Conservation (phyloP, 1,140 invertebrate genomes). For the Papilio xuthus region DNA sequence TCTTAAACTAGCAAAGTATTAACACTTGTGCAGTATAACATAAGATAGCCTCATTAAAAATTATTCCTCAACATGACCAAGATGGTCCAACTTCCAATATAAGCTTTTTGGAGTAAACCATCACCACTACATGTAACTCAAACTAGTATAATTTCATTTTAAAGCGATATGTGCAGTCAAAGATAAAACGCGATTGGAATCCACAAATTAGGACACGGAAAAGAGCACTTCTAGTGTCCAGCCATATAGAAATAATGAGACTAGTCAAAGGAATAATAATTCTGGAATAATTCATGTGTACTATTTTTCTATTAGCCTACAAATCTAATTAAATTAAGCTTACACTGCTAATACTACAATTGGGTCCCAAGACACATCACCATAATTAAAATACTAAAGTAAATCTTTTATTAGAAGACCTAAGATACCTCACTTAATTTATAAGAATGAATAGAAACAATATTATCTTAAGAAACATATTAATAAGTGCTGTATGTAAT, state of each 20-base stretch:
- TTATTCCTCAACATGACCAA: background rate
- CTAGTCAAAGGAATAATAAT: background rate
- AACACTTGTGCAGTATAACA: background rate
- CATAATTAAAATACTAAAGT: background rate
- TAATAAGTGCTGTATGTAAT: background rate
- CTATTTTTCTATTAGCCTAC: background rate
- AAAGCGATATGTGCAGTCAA: too few species aligned
- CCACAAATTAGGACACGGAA: too few species aligned
- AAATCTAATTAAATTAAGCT: background rate
- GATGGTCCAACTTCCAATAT: background rate
- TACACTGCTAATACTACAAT: background rate
- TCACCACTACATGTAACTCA: too few species aligned
- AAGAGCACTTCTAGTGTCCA: background rate
- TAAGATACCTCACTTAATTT: background rate
- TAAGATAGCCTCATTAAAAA: background rate
- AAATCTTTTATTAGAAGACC: background rate
- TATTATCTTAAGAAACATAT: background rate
- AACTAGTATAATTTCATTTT: too few species aligned
- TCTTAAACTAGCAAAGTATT: background rate
- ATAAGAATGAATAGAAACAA: background rate
- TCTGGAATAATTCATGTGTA: background rate
- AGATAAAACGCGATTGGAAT: too few species aligned
- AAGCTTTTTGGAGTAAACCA: background rate
- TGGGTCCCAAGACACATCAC: constrained; percentile 5
- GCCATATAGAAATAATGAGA: background rate